phyloP scores from a whole-genome alignment of 2,797 vertebrate genomes.

The Characodon lateralis region DNA sequence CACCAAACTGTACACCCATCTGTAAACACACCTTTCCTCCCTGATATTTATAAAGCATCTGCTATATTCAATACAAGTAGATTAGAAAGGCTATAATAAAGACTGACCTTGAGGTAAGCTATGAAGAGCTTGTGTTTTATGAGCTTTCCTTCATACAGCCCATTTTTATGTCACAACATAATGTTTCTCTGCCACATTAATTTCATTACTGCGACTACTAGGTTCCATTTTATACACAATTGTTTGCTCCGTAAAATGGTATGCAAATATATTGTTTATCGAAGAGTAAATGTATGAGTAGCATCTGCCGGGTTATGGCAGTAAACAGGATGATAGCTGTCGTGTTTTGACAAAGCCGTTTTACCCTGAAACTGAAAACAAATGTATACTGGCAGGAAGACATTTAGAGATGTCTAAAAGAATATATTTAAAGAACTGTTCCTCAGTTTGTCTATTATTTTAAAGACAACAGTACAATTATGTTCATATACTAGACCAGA shows the following conservation, averaged over 20 bases:
- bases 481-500: neutral
- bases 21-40: neutral
- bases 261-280: slow-evolving; percentile 22
- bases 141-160: neutral
- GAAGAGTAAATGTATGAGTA: slow-evolving; percentile 4
- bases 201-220: neutral
- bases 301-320: neutral
- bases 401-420: neutral
- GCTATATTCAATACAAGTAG: neutral
- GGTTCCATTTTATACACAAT: neutral
- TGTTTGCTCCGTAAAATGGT: neutral
- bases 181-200: slow-evolving; percentile 10
- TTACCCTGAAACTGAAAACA: neutral
- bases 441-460: neutral
- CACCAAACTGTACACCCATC: neutral
- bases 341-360: neutral
- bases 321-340: neutral
- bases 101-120: neutral
- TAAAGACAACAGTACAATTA: neutral
- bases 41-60: neutral
- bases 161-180: neutral
- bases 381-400: neutral
- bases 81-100: neutral
- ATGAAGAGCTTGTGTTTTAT: neutral
- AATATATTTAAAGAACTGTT: neutral